Conservation (phyloP, 1,140 invertebrate species). For the Caenorhabditis elegans region WBcel235 BX284606.5:4063501-4064000, state of each 20-base stretch:
- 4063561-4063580: no score
- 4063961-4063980: no score
- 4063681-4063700: background rate
- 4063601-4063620: constrained; percentile 20
- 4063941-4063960: no score
- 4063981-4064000: no score
- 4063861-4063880: no score
- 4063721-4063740: background rate
- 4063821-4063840: background rate
- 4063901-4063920: no score
- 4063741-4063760: constrained; percentile 8
- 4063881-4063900: no score
- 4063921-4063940: no score
- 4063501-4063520: background rate
- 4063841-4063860: no score
- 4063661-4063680: background rate
- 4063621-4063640: constrained; percentile 18
- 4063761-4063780: constrained; percentile 1
- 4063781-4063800: background rate
- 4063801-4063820: background rate
- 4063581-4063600: no score
- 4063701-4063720: constrained; percentile 14
- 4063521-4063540: background rate
- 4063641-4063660: constrained; percentile 15
- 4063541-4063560: background rate